Percentiles rank a stretch among this genome's conserved stretches.
Evolutionary conservation across 2,797 vertebrate genomes (phyloP).

Genomic region (Alectoris magna): DNA sequence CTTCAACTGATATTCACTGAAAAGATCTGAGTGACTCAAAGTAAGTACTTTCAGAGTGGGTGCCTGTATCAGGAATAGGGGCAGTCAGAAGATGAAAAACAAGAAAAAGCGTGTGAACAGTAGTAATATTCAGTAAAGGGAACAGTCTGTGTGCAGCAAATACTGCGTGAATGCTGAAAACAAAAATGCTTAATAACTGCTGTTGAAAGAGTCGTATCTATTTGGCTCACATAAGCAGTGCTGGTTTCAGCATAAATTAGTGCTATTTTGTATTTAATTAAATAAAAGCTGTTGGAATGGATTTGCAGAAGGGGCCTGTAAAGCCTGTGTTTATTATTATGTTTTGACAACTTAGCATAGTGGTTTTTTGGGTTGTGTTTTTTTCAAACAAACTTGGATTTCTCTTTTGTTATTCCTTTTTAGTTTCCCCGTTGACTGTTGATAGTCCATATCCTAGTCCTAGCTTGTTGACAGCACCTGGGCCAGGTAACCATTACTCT

Average conservation of each 20-base stretch:
- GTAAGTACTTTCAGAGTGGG: neutral
- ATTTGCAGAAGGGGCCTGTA: neutral
- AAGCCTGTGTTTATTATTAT: neutral
- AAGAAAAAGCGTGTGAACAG: neutral
- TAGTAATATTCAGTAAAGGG: neutral
- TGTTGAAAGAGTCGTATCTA: neutral
- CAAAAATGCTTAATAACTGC: neutral
- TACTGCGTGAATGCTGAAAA: accelerated
- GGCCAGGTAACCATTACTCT: conserved; percentile 77
- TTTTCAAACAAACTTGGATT: neutral
- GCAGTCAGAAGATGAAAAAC: neutral
- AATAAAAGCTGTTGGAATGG: neutral
- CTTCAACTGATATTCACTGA: neutral
- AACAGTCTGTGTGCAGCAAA: neutral
- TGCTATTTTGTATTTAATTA: neutral
- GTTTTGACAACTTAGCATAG: neutral
- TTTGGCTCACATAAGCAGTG: neutral
- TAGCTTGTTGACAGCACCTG: conserved; percentile 79
- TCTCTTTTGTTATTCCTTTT: neutral
- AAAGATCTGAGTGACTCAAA: neutral
- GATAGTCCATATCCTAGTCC: conserved; percentile 76
- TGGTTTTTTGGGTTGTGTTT: neutral
- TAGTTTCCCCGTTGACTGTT: conserved; percentile 79
- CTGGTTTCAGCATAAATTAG: neutral
- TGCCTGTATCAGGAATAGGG: neutral